Percentiles rank a stretch among this genome's conserved stretches.
phyloP scores from a whole-genome alignment of 2,888 invertebrate genomes.

The Operophtera brumata region DNA sequence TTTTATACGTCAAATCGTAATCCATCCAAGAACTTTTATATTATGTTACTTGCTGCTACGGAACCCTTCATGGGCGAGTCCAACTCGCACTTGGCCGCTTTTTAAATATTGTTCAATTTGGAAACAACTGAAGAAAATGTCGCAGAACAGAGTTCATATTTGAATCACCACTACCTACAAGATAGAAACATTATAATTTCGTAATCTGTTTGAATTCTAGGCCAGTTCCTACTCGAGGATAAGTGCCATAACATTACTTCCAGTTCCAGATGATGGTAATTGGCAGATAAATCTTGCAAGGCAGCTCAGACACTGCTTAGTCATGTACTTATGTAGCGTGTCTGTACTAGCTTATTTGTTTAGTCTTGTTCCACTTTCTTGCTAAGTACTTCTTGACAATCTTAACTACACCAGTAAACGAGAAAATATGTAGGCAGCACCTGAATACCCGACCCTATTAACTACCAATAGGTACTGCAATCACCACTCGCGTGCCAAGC shows the following conservation, averaged over 20 bases:
- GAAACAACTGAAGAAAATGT: too few species aligned
- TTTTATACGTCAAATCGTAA: too few species aligned
- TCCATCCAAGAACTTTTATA: too few species aligned
- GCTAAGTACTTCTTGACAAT: background rate
- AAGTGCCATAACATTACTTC: conserved; percentile 41
- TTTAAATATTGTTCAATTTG: too few species aligned
- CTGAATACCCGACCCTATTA: too few species aligned
- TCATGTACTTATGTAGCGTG: background rate
- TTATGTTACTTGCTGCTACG: too few species aligned
- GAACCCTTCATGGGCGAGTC: too few species aligned
- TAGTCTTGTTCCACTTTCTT: background rate
- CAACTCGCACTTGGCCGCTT: too few species aligned
- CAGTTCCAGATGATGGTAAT: conserved; percentile 34
- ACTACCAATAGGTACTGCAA: too few species aligned
- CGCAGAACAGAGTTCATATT: conserved; percentile 1
- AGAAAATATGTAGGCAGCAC: too few species aligned
- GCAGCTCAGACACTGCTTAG: conserved; percentile 10
- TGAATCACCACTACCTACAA: conserved; percentile 4
- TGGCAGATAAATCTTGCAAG: conserved; percentile 30
- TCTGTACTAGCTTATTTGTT: background rate
- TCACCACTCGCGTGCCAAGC: too few species aligned
- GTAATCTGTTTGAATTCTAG: conserved; percentile 48
- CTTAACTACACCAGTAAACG: too few species aligned
- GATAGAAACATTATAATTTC: conserved; percentile 12
- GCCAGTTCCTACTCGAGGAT: conserved; percentile 52